Base-by-base conservation (phyloP, 2,113 vertebrate genomes). In the Lepisosteus oculatus region DNA sequence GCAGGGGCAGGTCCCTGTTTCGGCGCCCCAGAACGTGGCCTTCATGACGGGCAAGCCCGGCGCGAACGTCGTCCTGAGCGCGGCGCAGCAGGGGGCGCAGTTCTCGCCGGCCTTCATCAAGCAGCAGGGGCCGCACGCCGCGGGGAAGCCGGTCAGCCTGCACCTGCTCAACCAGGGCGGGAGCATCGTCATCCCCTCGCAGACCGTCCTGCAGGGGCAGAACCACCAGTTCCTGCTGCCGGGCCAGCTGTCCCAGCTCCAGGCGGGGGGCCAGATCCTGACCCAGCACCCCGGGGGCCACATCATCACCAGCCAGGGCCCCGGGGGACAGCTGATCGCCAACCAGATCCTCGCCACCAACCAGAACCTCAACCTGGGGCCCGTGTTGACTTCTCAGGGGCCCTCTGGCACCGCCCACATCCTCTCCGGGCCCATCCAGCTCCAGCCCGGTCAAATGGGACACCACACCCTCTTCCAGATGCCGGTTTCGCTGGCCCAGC, bases 151-250 rank as follows among this genome's bases (percentile, higher is more conserved):
- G 65, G 94, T 98, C 77, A 98, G 96, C 9, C 91, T 98, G 6
- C 96, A 99, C 69, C 77, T 99, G 29, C 79, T 99, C 12, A 99
- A 98, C 76, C 96, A 97, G 77, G 89, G 90, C 61, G 93, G 94
- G 85, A 98, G 95, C 87, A 97, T 98, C 7, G 95, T 99, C 76
- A 95, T 99, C 81, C 96, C 96, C 0, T 96, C 95, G 1, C 96
- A 96, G 78, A 93, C 95, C 9, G 89, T 97, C 65, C 87, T 95
- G 0, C 94, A 94, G 79, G 91, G 93, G 51, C 86, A 95, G 85
- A 96, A 96, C 61, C 96, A 95, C 87, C 97, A 97, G 80, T 99
- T 99, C 84, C 90, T 99, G 43, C 84, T 98, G 55, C 92, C 92
- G 0, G 81, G 84, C 0, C 85, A 87, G 7, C 69, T 87, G 4